Conservation (phyloP, 2,113 vertebrate species). For the Tragulus kanchil region DNA sequence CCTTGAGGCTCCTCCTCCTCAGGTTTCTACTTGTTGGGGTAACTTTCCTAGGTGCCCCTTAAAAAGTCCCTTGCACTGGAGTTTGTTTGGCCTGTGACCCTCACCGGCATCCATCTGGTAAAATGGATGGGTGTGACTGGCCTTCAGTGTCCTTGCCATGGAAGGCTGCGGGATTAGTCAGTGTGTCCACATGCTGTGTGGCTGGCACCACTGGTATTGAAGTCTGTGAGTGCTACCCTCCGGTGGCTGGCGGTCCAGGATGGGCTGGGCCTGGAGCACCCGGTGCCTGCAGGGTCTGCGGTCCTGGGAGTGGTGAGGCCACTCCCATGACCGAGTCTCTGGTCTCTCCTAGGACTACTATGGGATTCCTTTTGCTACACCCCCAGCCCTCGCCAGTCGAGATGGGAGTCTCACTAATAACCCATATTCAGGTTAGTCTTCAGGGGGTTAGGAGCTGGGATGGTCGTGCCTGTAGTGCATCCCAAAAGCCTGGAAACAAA, state of each 20-base stretch:
- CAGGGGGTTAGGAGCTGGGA: background rate
- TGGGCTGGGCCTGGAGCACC: background rate
- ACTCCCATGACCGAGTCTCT: background rate
- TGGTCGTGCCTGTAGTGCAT: background rate
- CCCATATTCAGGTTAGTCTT: slow-evolving; percentile 95
- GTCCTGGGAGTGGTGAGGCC: background rate
- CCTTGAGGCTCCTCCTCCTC: background rate
- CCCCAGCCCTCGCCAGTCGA: slow-evolving; percentile 94
- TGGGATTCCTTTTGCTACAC: slow-evolving; percentile 98
- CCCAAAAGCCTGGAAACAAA: background rate
- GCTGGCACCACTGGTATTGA: background rate
- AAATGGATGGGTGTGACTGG: background rate
- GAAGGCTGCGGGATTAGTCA: background rate
- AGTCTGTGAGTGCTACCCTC: background rate
- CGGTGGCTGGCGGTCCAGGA: too few relatives aligned
- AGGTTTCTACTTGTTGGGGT: background rate
- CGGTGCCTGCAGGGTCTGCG: background rate
- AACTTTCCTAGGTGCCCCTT: background rate
- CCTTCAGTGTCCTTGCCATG: background rate
- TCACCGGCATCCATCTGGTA: background rate
- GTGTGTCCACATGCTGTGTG: background rate
- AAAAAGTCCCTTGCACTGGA: background rate
- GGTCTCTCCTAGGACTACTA: slow-evolving; percentile 94
- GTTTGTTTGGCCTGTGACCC: background rate
- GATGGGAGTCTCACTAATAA: slow-evolving; percentile 96